These are phyloP conservation scores for Sericinus montela DNA, from an alignment of 2,888 invertebrate species.

Conservation along the genomic window DNA sequence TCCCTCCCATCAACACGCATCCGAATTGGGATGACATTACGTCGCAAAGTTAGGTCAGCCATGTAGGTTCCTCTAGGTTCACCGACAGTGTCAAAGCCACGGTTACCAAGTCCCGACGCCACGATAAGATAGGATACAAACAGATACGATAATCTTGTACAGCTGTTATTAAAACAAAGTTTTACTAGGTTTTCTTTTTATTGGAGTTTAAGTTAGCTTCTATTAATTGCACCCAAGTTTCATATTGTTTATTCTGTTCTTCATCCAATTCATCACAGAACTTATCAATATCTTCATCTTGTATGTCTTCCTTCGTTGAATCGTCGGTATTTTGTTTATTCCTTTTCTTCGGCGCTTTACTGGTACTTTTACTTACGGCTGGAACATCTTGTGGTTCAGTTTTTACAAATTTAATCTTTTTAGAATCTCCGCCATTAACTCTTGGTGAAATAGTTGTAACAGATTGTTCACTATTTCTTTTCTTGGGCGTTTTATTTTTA, in stretches of 20 bases:
- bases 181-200: constrained; percentile 35
- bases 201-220: constrained; percentile 55
- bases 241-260: constrained; percentile 62
- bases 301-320: constrained; percentile 45
- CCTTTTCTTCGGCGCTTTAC: constrained; percentile 19
- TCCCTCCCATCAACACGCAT: no score
- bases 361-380: constrained; percentile 20
- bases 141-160: no score
- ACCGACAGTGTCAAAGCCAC: no score
- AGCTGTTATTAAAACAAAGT: no score
- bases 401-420: constrained; percentile 21
- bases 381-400: constrained; percentile 15
- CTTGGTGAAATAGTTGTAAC: no score
- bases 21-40: no score
- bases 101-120: no score
- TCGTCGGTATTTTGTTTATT: constrained; percentile 1
- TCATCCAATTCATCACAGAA: constrained; percentile 64
- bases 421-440: not conserved
- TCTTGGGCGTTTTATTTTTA: constrained; percentile 17
- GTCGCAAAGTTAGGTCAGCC: no score
- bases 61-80: no score
- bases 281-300: constrained; percentile 66
- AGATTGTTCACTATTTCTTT: not conserved
- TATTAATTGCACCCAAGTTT: constrained; percentile 63
- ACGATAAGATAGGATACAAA: no score